Evolutionary conservation across 2,797 vertebrate species (phyloP).

Genomic region (Neoniphon sammara): DNA sequence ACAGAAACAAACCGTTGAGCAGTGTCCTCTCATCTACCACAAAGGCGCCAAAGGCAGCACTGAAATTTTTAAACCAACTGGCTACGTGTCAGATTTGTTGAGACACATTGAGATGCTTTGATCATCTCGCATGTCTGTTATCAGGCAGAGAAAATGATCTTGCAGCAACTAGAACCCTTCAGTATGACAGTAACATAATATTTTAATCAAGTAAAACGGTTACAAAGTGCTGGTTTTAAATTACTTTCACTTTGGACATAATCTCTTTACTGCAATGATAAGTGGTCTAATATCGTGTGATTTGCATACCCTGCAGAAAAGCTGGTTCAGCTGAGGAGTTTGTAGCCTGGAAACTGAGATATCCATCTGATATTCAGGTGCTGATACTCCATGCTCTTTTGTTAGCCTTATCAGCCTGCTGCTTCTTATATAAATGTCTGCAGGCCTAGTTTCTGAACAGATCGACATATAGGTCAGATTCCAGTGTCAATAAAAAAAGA

Average conservation of each 20-base stretch:
- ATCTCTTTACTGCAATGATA: constrained; percentile 45
- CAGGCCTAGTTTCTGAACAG: constrained; percentile 30
- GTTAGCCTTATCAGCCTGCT: constrained; percentile 22
- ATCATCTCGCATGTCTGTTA: constrained; percentile 12
- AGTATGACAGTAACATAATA: constrained; percentile 16
- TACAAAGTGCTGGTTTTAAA: constrained; percentile 20
- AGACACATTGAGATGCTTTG: constrained; percentile 13
- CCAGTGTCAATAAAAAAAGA: too few relatives aligned
- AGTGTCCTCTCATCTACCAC: constrained; percentile 18
- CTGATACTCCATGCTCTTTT: constrained; percentile 28
- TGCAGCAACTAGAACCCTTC: not conserved
- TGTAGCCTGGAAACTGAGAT: constrained; percentile 22
- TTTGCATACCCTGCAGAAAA: constrained; percentile 14
- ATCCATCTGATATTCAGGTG: constrained; percentile 41
- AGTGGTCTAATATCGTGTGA: constrained; percentile 40
- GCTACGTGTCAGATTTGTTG: constrained; percentile 12
- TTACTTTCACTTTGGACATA: constrained; percentile 25
- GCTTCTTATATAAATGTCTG: constrained; percentile 24
- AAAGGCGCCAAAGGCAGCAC: constrained; percentile 10
- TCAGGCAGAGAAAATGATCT: constrained; percentile 5
- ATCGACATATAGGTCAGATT: not conserved
- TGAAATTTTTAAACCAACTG: constrained; percentile 10
- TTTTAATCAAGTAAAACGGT: constrained; percentile 10
- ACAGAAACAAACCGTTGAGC: constrained; percentile 1
- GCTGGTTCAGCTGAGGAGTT: constrained; percentile 25